Conservation (phyloP, 2,888 invertebrate genomes). For the Ochropacha duplaris region DNA sequence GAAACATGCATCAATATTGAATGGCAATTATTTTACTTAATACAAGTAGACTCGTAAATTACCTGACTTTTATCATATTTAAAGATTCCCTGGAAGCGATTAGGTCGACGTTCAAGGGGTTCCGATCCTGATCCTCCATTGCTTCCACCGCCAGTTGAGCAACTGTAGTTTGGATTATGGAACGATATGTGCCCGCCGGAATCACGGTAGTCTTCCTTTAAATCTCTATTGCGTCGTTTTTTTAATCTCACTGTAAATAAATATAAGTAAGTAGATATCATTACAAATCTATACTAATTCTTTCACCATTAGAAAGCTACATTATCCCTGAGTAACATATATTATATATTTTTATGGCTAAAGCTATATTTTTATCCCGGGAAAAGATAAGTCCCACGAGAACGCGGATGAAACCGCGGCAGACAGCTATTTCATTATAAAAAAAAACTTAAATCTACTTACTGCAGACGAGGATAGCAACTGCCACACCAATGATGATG, state of each 20-base stretch:
- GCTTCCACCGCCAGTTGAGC: conserved; percentile 55
- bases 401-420: too few relatives aligned
- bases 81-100: conserved; percentile 84
- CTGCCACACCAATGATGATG: background rate
- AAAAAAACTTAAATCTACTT: conserved; percentile 20
- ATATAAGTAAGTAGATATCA: too few relatives aligned
- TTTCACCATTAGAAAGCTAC: too few relatives aligned
- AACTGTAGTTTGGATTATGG: conserved; percentile 92
- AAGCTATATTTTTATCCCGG: too few relatives aligned
- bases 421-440: too few relatives aligned
- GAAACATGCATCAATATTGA: too few relatives aligned
- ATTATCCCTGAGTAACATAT: too few relatives aligned
- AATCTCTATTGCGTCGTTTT: conserved; percentile 42
- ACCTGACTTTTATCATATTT: conserved; percentile 92
- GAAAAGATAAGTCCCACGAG: too few relatives aligned
- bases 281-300: too few relatives aligned
- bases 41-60: too few relatives aligned
- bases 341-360: too few relatives aligned
- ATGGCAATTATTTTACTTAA: too few relatives aligned
- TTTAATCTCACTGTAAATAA: conserved; percentile 44
- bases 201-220: conserved; percentile 68
- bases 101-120: conserved; percentile 55
- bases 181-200: conserved; percentile 91
- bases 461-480: conserved; percentile 40
- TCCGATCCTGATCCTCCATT: conserved; percentile 73